phyloP scores from a whole-genome alignment of 2,113 vertebrate genomes.

The Oncorhynchus mykiss region DNA sequence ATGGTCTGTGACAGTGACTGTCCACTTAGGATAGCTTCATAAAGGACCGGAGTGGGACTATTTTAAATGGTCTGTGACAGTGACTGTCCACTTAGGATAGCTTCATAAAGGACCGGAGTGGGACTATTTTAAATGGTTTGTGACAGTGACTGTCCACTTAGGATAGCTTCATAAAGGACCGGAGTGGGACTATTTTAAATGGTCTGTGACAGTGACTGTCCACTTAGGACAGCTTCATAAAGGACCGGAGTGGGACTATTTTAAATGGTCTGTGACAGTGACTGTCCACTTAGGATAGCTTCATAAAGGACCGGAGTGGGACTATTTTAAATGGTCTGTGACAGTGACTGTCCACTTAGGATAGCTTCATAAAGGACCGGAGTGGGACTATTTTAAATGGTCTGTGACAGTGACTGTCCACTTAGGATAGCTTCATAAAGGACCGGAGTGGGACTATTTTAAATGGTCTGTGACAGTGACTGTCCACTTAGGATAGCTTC shows the following conservation, averaged over 20 bases:
- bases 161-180: constrained; percentile 45
- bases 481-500: constrained; percentile 36
- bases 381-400: constrained; percentile 45
- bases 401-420: constrained; percentile 41
- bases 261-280: constrained; percentile 49
- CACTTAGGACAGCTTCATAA: constrained; percentile 40
- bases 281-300: constrained; percentile 38
- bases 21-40: constrained; percentile 40
- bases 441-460: constrained; percentile 33
- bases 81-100: constrained; percentile 39
- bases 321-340: constrained; percentile 44
- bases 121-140: constrained; percentile 44
- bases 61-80: constrained; percentile 47
- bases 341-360: constrained; percentile 34
- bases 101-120: constrained; percentile 39
- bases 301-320: constrained; percentile 41
- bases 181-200: constrained; percentile 44
- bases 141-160: constrained; percentile 39
- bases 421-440: constrained; percentile 43
- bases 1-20: constrained; percentile 49
- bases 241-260: constrained; percentile 37
- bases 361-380: constrained; percentile 48
- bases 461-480: constrained; percentile 52
- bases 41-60: constrained; percentile 40
- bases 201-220: constrained; percentile 43